phyloP scores from a whole-genome alignment of 2,888 invertebrate species.

The Linyphia triangularis region DNA sequence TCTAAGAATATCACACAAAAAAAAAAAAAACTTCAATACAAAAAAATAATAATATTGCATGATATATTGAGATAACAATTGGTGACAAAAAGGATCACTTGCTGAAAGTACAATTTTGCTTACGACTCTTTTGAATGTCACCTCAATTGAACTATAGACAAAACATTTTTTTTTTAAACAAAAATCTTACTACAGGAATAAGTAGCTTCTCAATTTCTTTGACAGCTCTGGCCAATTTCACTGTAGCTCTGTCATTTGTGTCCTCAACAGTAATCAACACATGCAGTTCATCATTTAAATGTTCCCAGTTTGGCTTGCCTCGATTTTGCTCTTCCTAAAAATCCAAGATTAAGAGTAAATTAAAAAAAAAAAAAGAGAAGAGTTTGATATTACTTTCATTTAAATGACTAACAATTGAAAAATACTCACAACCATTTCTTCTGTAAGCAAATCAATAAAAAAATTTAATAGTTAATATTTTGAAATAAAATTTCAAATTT shows the following conservation, averaged over 20 bases:
- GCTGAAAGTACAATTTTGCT: too few species aligned
- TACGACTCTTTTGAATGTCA: too few species aligned
- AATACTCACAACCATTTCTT: slow-evolving; percentile 3
- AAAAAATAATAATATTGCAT: too few species aligned
- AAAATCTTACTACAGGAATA: slow-evolving; percentile 89
- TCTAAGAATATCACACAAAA: too few species aligned
- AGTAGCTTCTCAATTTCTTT: slow-evolving; percentile 99
- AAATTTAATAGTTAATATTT: neutral
- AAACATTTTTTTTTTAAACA: too few species aligned
- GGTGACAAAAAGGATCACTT: too few species aligned
- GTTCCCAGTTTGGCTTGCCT: slow-evolving; percentile 99
- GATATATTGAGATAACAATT: too few species aligned
- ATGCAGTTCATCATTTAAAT: slow-evolving; percentile 98
- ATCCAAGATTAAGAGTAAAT: neutral
- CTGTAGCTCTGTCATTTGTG: slow-evolving; percentile 96
- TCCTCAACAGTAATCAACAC: slow-evolving; percentile 99
- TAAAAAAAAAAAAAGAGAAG: neutral
- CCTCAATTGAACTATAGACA: too few species aligned
- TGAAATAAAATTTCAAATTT: neutral
- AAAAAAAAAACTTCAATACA: too few species aligned
- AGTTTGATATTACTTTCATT: neutral
- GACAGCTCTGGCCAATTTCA: slow-evolving; percentile 96
- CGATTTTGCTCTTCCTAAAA: slow-evolving; percentile 98
- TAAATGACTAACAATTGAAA: neutral
- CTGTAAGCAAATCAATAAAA: slow-evolving; percentile 30